Evolutionary conservation across 2,113 vertebrate species (phyloP).

Genomic region (Alouatta palliata): DNA sequence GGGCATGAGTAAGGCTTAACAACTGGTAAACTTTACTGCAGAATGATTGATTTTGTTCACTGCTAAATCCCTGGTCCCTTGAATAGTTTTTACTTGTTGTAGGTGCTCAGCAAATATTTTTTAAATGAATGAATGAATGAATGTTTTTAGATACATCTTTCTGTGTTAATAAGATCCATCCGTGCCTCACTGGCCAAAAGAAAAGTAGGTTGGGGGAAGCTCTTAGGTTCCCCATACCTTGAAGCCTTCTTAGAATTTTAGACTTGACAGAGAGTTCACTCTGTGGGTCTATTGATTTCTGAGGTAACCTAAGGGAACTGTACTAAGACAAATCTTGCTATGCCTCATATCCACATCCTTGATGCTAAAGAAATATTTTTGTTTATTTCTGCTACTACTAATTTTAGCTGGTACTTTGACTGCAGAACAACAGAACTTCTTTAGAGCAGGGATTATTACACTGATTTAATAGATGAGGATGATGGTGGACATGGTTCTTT

Average conservation of each 20-base stretch:
- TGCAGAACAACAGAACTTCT: background rate
- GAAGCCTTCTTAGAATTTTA: background rate
- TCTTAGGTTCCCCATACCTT: background rate
- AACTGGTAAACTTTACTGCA: background rate
- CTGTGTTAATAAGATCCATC: background rate
- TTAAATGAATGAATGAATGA: background rate
- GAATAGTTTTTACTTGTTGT: background rate
- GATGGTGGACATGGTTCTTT: background rate
- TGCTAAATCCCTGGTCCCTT: background rate
- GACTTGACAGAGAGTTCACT: background rate
- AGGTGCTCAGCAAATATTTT: background rate
- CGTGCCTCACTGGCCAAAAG: background rate
- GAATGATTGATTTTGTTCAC: background rate
- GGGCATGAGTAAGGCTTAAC: background rate
- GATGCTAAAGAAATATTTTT: background rate
- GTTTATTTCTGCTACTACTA: background rate
- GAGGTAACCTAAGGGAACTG: background rate
- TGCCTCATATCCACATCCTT: background rate
- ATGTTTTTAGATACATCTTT: constrained; percentile 5
- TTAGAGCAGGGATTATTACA: background rate
- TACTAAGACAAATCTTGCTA: background rate
- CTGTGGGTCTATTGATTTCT: background rate
- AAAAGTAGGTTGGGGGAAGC: background rate
- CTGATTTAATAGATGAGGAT: background rate
- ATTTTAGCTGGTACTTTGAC: background rate